These are phyloP conservation scores for Sceloporus undulatus DNA, from an alignment of 2,113 vertebrate species.

Conservation along the genomic window DNA sequence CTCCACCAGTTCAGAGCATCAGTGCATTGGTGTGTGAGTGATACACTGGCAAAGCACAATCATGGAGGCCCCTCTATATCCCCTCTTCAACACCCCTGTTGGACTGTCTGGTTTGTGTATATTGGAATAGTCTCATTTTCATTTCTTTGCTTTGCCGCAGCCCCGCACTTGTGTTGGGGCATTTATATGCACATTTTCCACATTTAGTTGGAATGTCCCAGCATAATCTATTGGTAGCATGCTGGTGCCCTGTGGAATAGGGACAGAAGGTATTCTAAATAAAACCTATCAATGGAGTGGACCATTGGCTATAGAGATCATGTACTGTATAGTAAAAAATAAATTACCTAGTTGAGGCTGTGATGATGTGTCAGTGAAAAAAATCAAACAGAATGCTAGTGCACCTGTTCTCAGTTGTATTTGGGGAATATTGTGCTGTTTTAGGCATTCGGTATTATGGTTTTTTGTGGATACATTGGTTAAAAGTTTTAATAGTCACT, in stretches of 20 bases:
- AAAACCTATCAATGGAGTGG: not conserved
- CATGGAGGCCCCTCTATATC: too few species aligned
- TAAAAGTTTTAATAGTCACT: not conserved
- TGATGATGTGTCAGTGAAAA: not conserved
- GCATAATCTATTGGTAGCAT: not conserved
- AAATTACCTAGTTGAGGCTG: not conserved
- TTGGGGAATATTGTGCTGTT: not conserved
- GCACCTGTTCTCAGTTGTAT: not conserved
- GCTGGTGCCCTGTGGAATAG: not conserved
- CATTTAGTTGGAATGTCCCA: too few species aligned
- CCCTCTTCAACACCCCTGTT: too few species aligned
- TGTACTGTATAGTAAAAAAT: not conserved
- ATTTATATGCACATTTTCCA: not conserved
- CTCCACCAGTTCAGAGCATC: too few species aligned
- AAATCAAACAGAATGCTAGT: not conserved
- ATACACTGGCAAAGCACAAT: too few species aligned
- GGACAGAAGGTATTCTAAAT: not conserved
- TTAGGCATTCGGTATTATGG: not conserved
- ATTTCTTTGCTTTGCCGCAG: not conserved
- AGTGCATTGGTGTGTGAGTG: too few species aligned
- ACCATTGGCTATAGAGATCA: not conserved
- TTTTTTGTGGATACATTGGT: not conserved
- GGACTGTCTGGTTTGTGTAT: too few species aligned
- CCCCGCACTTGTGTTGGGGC: not conserved
- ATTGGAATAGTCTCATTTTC: too few species aligned